phyloP scores from a whole-genome alignment of 2,888 invertebrate genomes.

The Synanthedon formicaeformis region DNA sequence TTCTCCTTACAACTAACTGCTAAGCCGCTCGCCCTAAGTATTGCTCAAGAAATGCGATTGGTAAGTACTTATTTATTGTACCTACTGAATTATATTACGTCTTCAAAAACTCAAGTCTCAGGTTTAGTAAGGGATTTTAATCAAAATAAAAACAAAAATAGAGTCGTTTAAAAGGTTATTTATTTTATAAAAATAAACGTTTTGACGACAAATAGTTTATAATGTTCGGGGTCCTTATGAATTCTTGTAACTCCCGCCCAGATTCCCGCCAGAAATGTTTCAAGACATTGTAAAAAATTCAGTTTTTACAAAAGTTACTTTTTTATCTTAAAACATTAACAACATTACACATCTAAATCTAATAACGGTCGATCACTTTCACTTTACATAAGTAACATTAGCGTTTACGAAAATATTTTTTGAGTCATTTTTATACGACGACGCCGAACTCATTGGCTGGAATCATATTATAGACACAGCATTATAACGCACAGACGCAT shows the following conservation, averaged over 20 bases:
- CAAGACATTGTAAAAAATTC: slow-evolving; percentile 76
- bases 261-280: slow-evolving; percentile 71
- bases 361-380: slow-evolving; percentile 66
- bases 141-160: not conserved
- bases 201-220: slow-evolving; percentile 71
- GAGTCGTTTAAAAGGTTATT: slow-evolving; percentile 58
- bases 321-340: slow-evolving; percentile 74
- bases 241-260: slow-evolving; percentile 44
- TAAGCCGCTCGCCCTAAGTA: no score
- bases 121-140: no score
- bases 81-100: no score
- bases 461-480: not conserved
- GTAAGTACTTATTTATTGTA: no score
- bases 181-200: slow-evolving; percentile 73
- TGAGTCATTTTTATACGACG: slow-evolving; percentile 3
- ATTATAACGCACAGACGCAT: not conserved
- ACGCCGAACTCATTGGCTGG: not conserved
- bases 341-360: slow-evolving; percentile 70
- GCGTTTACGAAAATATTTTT: slow-evolving; percentile 58
- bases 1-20: no score
- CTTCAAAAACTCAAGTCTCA: no score
- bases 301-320: slow-evolving; percentile 79
- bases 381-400: slow-evolving; percentile 45
- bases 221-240: slow-evolving; percentile 69
- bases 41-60: no score